Base-by-base conservation (phyloP, 2,888 invertebrate species). In the Eudasyphora cyanicolor region DNA sequence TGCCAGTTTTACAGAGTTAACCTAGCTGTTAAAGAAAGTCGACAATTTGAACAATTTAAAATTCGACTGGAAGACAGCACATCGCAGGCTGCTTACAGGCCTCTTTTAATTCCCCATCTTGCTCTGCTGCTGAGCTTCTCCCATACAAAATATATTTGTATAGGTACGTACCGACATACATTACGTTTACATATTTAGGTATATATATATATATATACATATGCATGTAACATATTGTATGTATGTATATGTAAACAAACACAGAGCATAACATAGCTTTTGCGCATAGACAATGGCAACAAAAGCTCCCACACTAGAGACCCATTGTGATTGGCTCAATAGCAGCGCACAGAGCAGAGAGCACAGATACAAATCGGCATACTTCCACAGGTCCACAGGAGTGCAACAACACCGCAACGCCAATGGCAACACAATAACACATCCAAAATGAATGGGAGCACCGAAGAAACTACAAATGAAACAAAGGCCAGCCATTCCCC, bases 271-370 rank as follows among this genome's bases (percentile, higher is more conserved):
- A 86, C 87, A 86, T 86, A 88, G 82, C 86, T 87, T 87, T 87
- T 88, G 88, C 87, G 86, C 87, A 85, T 86, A 88, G 85, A 89
- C 87, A 89, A 89, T 88, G 87, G 85, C 82, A 87, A 89, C 89
- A 86, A 86, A 89, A 89, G 90, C 90, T 91, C 90, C 84, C 81
- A 90, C 91, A 91, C 91, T 90, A 88, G 88, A 87, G 86, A 86
- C 85, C 89, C 87, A 91, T 91, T 91, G 91, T 91, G 91, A 91
- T 91, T 91, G 91, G 91, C 90, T 91, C 88, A 89, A 89, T 87
- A 87, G 87, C 86, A 85, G 57, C 42, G 77, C 79, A 82, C n/a
- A n/a, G n/a, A n/a, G n/a, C n/a, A n/a, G n/a, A n/a, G n/a, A n/a
- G n/a, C n/a, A n/a, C 70, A 87, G 79, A 84, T 80, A 86, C 77